A percentile compares a stretch with the other conserved stretches of the same genome.
Conservation (phyloP, 2,888 invertebrate genomes). For the Leucoma salicis region DNA sequence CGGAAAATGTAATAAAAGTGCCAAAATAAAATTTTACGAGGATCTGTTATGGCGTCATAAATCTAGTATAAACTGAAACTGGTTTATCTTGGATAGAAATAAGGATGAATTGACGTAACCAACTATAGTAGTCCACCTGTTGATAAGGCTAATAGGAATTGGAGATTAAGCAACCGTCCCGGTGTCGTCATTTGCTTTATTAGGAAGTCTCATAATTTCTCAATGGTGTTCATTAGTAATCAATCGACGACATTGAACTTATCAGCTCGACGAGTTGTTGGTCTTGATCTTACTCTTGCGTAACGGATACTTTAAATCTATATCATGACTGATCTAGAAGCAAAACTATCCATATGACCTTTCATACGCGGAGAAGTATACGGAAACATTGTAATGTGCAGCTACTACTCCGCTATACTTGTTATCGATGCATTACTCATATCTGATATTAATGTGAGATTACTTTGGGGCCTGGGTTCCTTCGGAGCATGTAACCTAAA, state of each 20-base stretch:
- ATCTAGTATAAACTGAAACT: too few species aligned
- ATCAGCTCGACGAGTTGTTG: conserved; percentile 7
- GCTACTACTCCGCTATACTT: not conserved
- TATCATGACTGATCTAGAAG: not conserved
- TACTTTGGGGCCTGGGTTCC: not conserved
- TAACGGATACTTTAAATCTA: conserved; percentile 2
- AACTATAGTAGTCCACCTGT: not conserved
- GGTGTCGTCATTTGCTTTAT: not conserved
- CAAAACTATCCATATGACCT: not conserved
- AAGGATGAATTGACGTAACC: not conserved
- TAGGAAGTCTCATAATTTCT: not conserved
- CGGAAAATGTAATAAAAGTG: not conserved
- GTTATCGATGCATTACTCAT: not conserved
- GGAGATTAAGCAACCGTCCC: not conserved
- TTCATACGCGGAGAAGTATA: too few species aligned
- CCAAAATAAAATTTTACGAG: conserved; percentile 2
- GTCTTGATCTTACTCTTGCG: conserved; percentile 6
- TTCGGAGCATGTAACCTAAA: not conserved
- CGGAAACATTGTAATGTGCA: not conserved
- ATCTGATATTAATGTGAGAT: not conserved
- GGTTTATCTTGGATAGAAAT: not conserved
- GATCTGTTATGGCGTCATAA: conserved; percentile 1
- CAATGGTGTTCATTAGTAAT: conserved; percentile 1
- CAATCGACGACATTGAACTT: conserved; percentile 18
- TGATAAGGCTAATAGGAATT: not conserved